These are phyloP conservation scores for Anseranas semipalmata DNA, from an alignment of 2,113 vertebrate genomes.

Conservation along the genomic window DNA sequence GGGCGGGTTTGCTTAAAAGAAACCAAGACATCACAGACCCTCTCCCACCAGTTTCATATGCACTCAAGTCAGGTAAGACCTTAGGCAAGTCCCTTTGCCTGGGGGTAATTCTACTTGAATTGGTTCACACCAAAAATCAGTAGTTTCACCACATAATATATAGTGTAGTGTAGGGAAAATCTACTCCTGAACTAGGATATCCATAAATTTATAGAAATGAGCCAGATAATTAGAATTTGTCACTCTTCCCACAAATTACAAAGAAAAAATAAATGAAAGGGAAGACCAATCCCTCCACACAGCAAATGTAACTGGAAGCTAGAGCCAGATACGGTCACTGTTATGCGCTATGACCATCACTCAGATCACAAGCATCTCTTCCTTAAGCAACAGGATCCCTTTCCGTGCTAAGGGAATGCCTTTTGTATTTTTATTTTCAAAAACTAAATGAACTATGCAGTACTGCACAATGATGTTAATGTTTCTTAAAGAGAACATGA, in stretches of 20 bases:
- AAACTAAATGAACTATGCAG: neutral
- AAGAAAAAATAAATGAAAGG: neutral
- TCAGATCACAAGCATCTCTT: neutral
- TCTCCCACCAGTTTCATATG: neutral
- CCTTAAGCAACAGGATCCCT: neutral
- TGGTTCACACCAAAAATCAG: neutral
- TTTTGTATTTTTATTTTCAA: neutral
- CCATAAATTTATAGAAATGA: neutral
- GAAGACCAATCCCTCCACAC: neutral
- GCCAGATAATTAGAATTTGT: neutral
- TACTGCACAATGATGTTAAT: neutral
- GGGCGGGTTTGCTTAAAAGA: neutral
- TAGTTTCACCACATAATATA: neutral
- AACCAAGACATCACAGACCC: neutral
- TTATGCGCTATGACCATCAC: neutral
- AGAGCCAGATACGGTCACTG: neutral
- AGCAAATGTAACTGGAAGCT: neutral
- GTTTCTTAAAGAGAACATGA: neutral
- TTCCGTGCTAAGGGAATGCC: neutral
- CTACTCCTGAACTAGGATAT: neutral
- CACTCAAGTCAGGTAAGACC: neutral
- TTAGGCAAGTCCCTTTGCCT: neutral
- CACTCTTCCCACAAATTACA: neutral
- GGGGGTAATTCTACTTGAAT: neutral
- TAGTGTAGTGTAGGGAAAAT: neutral